Percentiles rank a stretch among this genome's conserved stretches.
Conservation (phyloP, 2,113 vertebrate genomes). For the Myotis yumanensis region DNA sequence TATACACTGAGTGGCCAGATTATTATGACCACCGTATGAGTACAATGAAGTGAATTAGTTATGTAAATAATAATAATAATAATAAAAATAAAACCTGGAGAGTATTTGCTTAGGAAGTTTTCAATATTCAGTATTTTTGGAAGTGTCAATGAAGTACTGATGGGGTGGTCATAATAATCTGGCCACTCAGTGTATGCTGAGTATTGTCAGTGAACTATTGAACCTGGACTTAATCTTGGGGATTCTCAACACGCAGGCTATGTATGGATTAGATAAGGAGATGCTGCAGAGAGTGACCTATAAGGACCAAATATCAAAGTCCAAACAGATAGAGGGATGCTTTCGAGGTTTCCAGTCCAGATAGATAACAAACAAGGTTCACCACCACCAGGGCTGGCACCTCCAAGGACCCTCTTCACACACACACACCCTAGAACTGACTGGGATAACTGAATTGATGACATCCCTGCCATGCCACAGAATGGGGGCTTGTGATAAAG, state of each 20-base stretch:
- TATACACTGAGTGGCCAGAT: too few relatives aligned
- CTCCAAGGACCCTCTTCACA: neutral
- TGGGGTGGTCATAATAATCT: too few relatives aligned
- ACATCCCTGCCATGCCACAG: too few relatives aligned
- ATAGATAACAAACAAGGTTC: rapidly evolving
- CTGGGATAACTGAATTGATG: neutral
- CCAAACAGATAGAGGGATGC: neutral
- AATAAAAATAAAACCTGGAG: too few relatives aligned
- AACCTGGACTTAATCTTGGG: neutral
- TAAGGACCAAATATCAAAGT: neutral
- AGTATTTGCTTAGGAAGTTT: too few relatives aligned
- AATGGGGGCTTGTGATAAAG: neutral
- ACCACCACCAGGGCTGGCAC: neutral
- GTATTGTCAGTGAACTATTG: neutral
- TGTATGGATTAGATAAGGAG: neutral
- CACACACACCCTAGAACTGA: neutral
- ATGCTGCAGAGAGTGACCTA: neutral
- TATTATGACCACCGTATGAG: too few relatives aligned
- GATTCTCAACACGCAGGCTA: neutral
- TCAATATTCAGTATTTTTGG: too few relatives aligned
- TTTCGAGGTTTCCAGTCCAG: too few relatives aligned
- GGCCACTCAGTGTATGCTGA: too few relatives aligned
- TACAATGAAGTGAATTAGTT: too few relatives aligned
- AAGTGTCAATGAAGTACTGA: too few relatives aligned
- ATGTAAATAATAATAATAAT: too few relatives aligned